Evolutionary conservation across 1,140 invertebrate genomes (phyloP).

Genomic region (Phthorimaea operculella): DNA sequence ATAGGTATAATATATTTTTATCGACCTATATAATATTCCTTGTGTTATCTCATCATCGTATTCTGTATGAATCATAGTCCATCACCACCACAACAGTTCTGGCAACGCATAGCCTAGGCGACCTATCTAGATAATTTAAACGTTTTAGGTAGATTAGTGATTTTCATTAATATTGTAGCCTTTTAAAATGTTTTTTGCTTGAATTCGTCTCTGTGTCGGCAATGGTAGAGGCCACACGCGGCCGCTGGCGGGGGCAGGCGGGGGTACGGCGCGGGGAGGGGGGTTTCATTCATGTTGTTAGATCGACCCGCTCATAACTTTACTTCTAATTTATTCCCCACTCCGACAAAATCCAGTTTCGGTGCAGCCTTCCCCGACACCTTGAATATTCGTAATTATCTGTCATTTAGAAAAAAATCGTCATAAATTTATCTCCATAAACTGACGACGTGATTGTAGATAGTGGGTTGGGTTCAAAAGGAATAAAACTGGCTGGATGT

Average conservation of each 20-base stretch:
- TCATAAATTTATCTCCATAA: constrained; percentile 21
- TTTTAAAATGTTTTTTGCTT: not conserved
- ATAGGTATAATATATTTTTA: no score
- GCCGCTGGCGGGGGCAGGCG: constrained; percentile 23
- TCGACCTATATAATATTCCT: no score
- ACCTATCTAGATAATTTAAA: no score
- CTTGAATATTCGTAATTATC: constrained; percentile 39
- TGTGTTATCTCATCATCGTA: no score
- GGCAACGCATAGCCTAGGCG: no score
- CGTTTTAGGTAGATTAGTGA: no score
- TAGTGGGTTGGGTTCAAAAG: not conserved
- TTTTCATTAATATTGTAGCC: no score
- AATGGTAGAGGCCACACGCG: constrained; percentile 61
- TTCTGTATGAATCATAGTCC: no score
- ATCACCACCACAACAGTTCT: no score
- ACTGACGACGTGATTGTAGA: not conserved
- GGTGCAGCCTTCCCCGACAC: constrained; percentile 37
- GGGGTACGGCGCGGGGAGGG: constrained; percentile 25
- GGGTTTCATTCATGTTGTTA: constrained; percentile 66
- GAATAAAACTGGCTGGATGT: no score
- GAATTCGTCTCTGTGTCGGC: constrained; percentile 42
- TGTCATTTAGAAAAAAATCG: constrained; percentile 32
- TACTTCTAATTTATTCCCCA: constrained; percentile 63
- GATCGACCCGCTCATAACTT: constrained; percentile 63
- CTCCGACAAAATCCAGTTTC: constrained; percentile 41